Evolutionary conservation across 1,140 invertebrate genomes (phyloP).

Genomic region (Panagrolaimus sp.): DNA sequence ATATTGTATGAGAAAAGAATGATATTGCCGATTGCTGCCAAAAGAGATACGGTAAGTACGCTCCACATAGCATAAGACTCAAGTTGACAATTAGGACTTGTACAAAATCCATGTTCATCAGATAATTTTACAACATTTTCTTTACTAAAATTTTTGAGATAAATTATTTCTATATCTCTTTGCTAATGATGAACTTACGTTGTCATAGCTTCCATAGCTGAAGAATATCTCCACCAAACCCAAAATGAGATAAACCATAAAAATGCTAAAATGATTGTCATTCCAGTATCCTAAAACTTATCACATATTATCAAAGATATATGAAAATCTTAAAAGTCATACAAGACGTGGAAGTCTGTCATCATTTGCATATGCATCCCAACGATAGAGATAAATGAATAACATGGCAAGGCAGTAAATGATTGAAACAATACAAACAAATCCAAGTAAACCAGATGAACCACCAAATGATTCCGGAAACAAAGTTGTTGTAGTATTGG

Average conservation of each 20-base stretch:
- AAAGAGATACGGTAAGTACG: slow-evolving; percentile 28
- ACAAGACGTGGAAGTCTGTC: slow-evolving; percentile 13
- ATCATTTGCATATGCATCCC: slow-evolving; percentile 38
- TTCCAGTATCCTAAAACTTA: slow-evolving; percentile 35
- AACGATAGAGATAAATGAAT: slow-evolving; percentile 40
- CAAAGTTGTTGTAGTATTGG: slow-evolving; percentile 11
- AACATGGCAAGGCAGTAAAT: slow-evolving; percentile 38
- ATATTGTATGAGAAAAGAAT: slow-evolving; percentile 40
- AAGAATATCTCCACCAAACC: slow-evolving; percentile 31
- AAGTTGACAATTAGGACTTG: slow-evolving; percentile 14
- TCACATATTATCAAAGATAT: background rate
- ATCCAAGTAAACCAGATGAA: slow-evolving; percentile 37
- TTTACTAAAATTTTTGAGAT: slow-evolving; percentile 17
- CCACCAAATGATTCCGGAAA: slow-evolving; percentile 22
- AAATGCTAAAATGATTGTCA: slow-evolving; percentile 37
- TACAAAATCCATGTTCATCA: slow-evolving; percentile 24
- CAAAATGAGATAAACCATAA: slow-evolving; percentile 42
- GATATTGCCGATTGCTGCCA: slow-evolving; percentile 38
- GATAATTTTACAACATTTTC: slow-evolving; percentile 26
- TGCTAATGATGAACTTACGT: slow-evolving; percentile 23
- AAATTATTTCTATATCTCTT: slow-evolving; percentile 1
- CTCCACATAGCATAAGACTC: slow-evolving; percentile 24
- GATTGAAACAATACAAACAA: slow-evolving; percentile 36
- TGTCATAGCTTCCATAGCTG: slow-evolving; percentile 25
- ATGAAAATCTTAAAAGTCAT: background rate